phyloP scores from a whole-genome alignment of 1,140 invertebrate genomes.

The Leptoteleia sp. region DNA sequence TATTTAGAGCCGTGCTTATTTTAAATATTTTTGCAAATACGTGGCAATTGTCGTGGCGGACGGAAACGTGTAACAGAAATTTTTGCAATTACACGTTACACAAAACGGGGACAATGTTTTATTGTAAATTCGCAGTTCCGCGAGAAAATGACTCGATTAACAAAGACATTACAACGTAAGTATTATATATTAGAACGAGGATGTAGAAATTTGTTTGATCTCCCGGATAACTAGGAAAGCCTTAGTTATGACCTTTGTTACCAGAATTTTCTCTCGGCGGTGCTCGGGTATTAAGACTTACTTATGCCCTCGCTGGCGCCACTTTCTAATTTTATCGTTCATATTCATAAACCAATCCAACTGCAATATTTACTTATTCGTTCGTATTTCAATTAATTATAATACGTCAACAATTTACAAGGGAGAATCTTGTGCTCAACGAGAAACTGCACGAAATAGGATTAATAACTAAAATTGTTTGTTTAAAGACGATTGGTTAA shows the following conservation, averaged over 20 bases:
- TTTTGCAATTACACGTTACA: constrained; percentile 1
- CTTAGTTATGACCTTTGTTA: constrained; percentile 54
- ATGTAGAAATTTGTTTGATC: constrained; percentile 45
- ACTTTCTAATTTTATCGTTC: constrained; percentile 55
- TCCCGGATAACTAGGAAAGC: constrained; percentile 28
- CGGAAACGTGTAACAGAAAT: not conserved
- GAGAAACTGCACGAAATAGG: too few relatives aligned
- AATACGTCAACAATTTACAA: constrained; percentile 44
- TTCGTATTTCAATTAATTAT: constrained; percentile 55
- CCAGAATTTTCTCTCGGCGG: constrained; percentile 48
- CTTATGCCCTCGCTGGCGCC: constrained; percentile 36
- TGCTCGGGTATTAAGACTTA: constrained; percentile 15
- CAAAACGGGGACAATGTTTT: not conserved
- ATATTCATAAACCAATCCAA: constrained; percentile 40
- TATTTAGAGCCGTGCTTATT: constrained; percentile 28
- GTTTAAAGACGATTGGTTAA: too few relatives aligned
- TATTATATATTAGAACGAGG: not conserved
- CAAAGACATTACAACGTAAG: constrained; percentile 2
- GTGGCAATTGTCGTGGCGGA: not conserved
- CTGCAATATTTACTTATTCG: constrained; percentile 34
- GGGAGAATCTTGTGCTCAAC: constrained; percentile 24
- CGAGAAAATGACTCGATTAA: constrained; percentile 10
- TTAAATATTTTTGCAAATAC: constrained; percentile 18
- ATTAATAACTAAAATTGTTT: too few relatives aligned
- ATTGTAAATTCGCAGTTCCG: not conserved